Conservation (phyloP, 2,888 invertebrate genomes). For the Acanthosepion lycidas region DNA sequence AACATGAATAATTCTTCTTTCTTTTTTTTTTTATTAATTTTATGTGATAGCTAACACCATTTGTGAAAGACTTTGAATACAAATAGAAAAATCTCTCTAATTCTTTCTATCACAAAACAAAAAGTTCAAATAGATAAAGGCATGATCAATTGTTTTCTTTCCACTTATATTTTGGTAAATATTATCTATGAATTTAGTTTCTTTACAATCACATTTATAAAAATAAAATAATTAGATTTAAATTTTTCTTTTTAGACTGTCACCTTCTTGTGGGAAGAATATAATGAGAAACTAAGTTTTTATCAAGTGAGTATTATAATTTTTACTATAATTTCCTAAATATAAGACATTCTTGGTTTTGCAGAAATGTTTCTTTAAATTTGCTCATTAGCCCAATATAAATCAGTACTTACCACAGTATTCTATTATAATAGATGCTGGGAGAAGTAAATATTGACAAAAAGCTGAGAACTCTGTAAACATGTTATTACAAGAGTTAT, state of each 20-base stretch:
- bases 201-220: background rate
- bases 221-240: background rate
- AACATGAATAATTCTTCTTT: background rate
- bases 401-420: too few species aligned
- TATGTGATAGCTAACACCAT: background rate
- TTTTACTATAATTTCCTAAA: background rate
- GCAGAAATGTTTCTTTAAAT: too few species aligned
- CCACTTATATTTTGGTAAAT: background rate
- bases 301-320: background rate
- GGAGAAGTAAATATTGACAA: too few species aligned
- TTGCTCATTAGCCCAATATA: too few species aligned
- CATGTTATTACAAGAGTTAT: too few species aligned
- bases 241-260: conserved; percentile 53
- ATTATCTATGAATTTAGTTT: background rate
- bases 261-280: conserved; percentile 62
- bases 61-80: background rate
- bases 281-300: conserved; percentile 46
- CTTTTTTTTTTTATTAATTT: background rate
- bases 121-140: background rate
- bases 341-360: background rate
- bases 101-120: background rate
- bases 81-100: background rate
- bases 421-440: too few species aligned
- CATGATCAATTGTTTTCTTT: background rate
- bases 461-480: too few species aligned